These are phyloP conservation scores for Cinclus mexicanus DNA, from an alignment of 2,113 vertebrate genomes.

Conservation along the genomic window DNA sequence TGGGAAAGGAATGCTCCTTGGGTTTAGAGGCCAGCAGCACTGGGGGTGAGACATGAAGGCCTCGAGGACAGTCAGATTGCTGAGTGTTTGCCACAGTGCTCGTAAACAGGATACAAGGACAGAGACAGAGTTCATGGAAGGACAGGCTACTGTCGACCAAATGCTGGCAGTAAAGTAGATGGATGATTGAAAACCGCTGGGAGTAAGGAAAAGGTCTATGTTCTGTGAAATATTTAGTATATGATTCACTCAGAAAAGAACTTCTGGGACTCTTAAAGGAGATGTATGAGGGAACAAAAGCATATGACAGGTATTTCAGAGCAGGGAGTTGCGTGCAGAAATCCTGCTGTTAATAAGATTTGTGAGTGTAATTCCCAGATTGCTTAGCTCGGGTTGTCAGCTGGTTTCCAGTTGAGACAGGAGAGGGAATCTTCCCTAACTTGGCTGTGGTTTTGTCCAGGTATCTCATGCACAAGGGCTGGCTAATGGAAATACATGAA, in stretches of 20 bases:
- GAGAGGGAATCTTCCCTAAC: not conserved
- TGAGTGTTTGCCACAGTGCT: constrained; percentile 22
- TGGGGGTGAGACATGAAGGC: not conserved
- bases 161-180: constrained; percentile 53
- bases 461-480: not conserved
- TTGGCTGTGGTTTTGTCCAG: not conserved
- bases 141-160: constrained; percentile 32
- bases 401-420: constrained; percentile 36
- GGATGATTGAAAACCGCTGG: constrained; percentile 70
- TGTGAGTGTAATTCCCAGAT: constrained; percentile 61
- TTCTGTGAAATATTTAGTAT: constrained; percentile 69
- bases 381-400: constrained; percentile 34
- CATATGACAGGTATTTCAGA: constrained; percentile 50
- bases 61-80: not conserved
- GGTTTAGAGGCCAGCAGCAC: not conserved
- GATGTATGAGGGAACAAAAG: constrained; percentile 54
- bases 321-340: constrained; percentile 42
- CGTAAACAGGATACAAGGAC: constrained; percentile 25
- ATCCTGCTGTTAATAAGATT: constrained; percentile 59
- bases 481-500: not conserved
- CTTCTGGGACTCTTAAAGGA: constrained; percentile 59
- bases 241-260: constrained; percentile 63
- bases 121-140: constrained; percentile 40
- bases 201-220: constrained; percentile 27
- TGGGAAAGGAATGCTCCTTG: not conserved